phyloP scores from a whole-genome alignment of 2,797 vertebrate species.

The Aselliscus stoliczkanus region DNA sequence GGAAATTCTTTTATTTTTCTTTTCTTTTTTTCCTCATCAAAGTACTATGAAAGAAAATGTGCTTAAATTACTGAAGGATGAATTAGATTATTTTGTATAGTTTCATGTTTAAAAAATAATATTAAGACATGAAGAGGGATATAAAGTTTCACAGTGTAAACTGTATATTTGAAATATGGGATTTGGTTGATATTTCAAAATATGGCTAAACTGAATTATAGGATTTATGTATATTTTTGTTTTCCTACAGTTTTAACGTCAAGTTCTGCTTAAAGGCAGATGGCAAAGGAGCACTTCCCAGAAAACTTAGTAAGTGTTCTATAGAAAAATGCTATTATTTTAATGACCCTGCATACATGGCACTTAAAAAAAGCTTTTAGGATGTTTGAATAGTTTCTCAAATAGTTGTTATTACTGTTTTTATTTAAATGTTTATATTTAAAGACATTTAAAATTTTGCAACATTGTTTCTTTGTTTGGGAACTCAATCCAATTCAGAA shows the following conservation, averaged over 20 bases:
- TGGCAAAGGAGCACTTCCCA: slow-evolving; percentile 86
- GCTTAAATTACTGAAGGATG: neutral
- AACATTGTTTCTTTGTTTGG: neutral
- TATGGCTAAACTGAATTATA: neutral
- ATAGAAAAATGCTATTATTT: neutral
- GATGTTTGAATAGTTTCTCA: neutral
- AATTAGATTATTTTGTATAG: neutral
- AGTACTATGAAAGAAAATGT: neutral
- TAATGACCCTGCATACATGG: neutral
- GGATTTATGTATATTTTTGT: slow-evolving; percentile 14
- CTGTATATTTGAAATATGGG: neutral
- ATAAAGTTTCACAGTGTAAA: neutral
- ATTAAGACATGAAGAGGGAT: neutral
- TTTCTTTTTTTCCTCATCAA: neutral
- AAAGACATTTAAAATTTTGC: neutral
- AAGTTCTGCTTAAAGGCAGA: slow-evolving; percentile 93
- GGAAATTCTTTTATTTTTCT: neutral
- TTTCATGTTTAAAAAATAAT: neutral
- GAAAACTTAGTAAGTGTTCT: slow-evolving; percentile 86
- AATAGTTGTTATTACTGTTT: neutral
- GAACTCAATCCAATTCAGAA: neutral
- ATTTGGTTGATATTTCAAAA: neutral
- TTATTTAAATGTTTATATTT: neutral
- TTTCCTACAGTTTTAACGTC: slow-evolving; percentile 88
- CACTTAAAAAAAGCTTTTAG: neutral